Conservation (phyloP, 2,797 vertebrate species). For the Danio kyathit region DNA sequence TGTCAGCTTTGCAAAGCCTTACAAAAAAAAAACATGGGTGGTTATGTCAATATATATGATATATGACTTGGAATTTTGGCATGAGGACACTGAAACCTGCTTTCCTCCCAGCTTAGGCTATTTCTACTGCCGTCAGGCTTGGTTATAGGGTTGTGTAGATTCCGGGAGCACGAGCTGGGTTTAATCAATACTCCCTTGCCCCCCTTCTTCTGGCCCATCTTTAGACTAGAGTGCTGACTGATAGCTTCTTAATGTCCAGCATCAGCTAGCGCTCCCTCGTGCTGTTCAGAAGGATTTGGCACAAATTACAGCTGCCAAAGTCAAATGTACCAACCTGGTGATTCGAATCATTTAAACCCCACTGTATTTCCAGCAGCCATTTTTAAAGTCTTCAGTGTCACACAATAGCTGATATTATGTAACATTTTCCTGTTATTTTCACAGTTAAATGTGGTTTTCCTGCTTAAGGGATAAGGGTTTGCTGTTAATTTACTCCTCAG, state of each 20-base stretch:
- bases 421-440: neutral
- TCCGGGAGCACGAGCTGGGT: neutral
- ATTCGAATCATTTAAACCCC: constrained; percentile 2
- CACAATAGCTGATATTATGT: neutral
- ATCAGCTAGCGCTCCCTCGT: neutral
- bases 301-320: neutral
- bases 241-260: constrained; percentile 10
- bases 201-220: neutral
- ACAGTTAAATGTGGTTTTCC: no score
- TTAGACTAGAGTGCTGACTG: constrained; percentile 16
- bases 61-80: neutral
- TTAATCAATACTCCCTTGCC: constrained; percentile 26
- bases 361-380: neutral
- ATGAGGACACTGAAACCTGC: neutral
- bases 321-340: neutral
- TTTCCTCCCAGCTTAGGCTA: neutral
- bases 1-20: neutral
- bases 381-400: neutral
- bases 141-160: neutral
- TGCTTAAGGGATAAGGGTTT: no score
- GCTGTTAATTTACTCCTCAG: no score
- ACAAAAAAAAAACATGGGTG: neutral
- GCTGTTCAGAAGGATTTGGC: neutral
- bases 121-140: neutral
- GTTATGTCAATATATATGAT: neutral